phyloP scores from a whole-genome alignment of 2,113 vertebrate genomes.

The Diphyllodes magnificus region DNA sequence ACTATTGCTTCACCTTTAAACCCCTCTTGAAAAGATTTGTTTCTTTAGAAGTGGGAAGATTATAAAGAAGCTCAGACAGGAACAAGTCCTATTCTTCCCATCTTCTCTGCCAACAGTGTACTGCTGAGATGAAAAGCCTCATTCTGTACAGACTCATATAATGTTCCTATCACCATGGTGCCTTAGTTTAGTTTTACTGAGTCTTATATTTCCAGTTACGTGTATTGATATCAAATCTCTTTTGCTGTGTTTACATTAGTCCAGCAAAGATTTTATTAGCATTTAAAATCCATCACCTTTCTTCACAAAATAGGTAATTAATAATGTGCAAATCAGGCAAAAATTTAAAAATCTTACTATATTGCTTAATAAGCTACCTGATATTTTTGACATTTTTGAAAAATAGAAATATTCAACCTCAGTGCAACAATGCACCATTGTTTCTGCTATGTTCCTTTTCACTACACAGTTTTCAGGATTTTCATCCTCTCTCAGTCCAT shows the following conservation, averaged over 20 bases:
- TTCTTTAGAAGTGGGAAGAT: neutral
- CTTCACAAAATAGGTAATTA: neutral
- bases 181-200: neutral
- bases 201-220: neutral
- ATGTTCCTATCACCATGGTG: neutral
- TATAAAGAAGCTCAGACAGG: neutral
- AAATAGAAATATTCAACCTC: neutral
- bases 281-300: neutral
- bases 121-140: neutral
- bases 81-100: neutral
- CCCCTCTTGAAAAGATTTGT: neutral
- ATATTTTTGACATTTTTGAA: neutral
- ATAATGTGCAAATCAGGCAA: neutral
- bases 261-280: neutral
- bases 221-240: neutral
- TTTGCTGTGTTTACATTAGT: neutral
- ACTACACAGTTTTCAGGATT: neutral
- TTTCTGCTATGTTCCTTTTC: neutral
- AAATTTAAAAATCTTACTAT: neutral
- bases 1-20: neutral
- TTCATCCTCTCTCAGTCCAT: neutral
- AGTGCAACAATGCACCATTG: neutral
- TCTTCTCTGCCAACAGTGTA: neutral
- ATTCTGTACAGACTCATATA: neutral
- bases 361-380: neutral